Percentiles rank a stretch among this genome's conserved stretches.
These are phyloP conservation scores for Beaufortia kweichowensis DNA, from an alignment of 2,113 vertebrate species.

Conservation along the genomic window DNA sequence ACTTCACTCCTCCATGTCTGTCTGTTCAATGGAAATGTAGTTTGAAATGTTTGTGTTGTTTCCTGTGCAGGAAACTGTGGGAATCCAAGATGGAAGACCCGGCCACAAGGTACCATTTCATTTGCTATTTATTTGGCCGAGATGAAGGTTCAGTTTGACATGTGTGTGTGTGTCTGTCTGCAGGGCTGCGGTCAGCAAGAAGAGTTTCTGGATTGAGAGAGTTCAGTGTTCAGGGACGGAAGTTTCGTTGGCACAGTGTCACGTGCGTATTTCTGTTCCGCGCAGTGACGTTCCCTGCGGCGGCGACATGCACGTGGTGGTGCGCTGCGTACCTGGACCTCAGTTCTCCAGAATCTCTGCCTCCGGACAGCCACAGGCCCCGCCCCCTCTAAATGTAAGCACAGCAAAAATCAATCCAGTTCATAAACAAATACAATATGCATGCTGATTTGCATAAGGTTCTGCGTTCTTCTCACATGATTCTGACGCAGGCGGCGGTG, in stretches of 20 bases:
- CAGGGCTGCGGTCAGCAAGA: conserved; percentile 78
- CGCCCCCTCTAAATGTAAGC: conserved; percentile 71
- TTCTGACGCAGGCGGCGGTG: conserved; percentile 67
- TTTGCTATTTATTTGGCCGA: not conserved
- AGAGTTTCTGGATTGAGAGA: conserved; percentile 84
- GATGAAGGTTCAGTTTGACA: not conserved
- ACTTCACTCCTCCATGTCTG: not conserved
- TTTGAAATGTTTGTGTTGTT: conserved; percentile 21
- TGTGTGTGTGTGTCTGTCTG: not conserved
- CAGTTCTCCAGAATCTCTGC: conserved; percentile 62
- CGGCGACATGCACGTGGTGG: conserved; percentile 80
- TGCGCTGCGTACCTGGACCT: conserved; percentile 81
- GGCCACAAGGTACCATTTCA: conserved; percentile 79
- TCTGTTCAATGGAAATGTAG: too few relatives aligned
- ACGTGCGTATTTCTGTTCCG: conserved; percentile 72
- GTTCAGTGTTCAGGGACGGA: conserved; percentile 84
- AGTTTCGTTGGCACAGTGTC: conserved; percentile 81
- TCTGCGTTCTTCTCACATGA: too few relatives aligned
- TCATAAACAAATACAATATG: too few relatives aligned
- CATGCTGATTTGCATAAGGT: too few relatives aligned
- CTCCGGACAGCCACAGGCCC: conserved; percentile 64
- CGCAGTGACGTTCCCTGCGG: conserved; percentile 72
- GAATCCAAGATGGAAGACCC: conserved; percentile 85
- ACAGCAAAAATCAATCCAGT: not conserved
- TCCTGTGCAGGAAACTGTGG: conserved; percentile 86